A percentile compares a stretch with the other conserved stretches of the same genome.
Conservation (phyloP, 2,888 invertebrate species). For the Nasonia oneida region DNA sequence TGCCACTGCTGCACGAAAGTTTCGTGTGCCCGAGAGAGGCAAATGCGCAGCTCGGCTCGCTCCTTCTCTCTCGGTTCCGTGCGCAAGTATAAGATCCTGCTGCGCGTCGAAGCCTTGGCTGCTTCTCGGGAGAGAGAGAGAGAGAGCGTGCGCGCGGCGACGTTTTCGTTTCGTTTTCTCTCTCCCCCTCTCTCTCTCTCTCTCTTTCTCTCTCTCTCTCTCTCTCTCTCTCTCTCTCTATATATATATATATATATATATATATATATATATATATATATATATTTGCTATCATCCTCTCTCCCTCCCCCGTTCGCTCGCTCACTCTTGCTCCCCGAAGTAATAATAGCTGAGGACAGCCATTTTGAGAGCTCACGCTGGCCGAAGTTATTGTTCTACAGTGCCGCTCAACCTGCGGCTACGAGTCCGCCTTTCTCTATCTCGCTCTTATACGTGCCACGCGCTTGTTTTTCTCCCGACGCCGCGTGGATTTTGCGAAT, state of each 20-base stretch:
- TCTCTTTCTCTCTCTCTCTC: too few relatives aligned
- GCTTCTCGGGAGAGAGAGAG: slow-evolving; percentile 23
- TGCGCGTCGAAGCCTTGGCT: slow-evolving; percentile 30
- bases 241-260: too few relatives aligned
- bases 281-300: slow-evolving; percentile 30
- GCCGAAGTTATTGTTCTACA: slow-evolving; percentile 78
- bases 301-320: slow-evolving; percentile 29
- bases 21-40: not conserved
- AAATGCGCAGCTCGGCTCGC: slow-evolving; percentile 17
- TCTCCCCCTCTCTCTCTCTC: slow-evolving; percentile 48
- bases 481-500: slow-evolving; percentile 39
- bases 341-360: slow-evolving; percentile 79
- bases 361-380: slow-evolving; percentile 78
- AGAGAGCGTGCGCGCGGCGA: slow-evolving; percentile 63
- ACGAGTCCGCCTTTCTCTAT: not conserved
- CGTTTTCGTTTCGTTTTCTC: slow-evolving; percentile 58
- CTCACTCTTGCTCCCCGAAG: slow-evolving; percentile 67
- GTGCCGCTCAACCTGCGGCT: slow-evolving; percentile 70
- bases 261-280: too few relatives aligned
- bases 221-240: too few relatives aligned
- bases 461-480: not conserved
- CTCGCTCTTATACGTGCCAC: not conserved
- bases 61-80: slow-evolving; percentile 15
- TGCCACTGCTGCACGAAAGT: not conserved
- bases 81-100: slow-evolving; percentile 3